These are phyloP conservation scores for Pelvicachromis taeniatus DNA, from an alignment of 2,113 vertebrate genomes.

Conservation along the genomic window DNA sequence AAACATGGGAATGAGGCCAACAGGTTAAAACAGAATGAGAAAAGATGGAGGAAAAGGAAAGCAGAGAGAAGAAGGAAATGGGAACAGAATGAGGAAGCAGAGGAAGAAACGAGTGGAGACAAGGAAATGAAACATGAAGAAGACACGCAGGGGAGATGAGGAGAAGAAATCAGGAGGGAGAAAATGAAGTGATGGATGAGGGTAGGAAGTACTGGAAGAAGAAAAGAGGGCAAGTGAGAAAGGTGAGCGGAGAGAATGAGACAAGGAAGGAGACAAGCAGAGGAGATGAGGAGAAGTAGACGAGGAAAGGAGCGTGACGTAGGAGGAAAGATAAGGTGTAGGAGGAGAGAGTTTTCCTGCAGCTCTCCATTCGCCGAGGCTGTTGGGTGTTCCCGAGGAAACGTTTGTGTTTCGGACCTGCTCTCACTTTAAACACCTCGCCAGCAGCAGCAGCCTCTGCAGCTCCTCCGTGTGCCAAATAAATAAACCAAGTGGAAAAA, in stretches of 20 bases:
- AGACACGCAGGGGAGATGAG: fast-evolving
- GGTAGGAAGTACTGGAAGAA: neutral
- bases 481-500: neutral
- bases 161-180: neutral
- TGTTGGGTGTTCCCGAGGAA: neutral
- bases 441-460: neutral
- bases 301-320: neutral
- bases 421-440: neutral
- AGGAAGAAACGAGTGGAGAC: neutral
- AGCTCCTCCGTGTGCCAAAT: neutral
- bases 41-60: neutral
- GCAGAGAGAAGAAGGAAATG: neutral
- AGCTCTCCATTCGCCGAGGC: neutral
- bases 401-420: neutral
- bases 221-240: neutral
- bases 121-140: neutral
- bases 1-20: neutral
- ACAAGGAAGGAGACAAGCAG: neutral
- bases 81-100: neutral
- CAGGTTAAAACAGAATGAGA: neutral
- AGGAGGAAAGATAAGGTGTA: neutral
- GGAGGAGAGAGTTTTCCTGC: neutral
- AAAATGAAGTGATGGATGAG: fast-evolving
- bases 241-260: neutral
- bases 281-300: neutral